Conservation (phyloP, 2,888 invertebrate species). For the Torymus aiolomorphi region DNA sequence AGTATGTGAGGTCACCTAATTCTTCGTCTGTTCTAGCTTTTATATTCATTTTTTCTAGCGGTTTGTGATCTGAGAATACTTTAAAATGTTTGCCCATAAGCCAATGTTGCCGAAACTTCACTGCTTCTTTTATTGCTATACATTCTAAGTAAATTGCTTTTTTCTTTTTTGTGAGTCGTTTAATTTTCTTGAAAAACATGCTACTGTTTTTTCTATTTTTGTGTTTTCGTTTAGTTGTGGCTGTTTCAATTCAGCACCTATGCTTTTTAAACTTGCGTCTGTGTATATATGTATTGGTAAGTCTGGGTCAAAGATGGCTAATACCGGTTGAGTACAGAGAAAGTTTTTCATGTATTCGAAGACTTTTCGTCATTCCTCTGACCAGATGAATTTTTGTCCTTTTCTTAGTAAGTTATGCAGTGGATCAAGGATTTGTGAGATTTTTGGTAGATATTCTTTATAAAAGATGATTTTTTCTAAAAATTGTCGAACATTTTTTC, state of each 20-base stretch:
- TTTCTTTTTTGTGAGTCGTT: slow-evolving; percentile 52
- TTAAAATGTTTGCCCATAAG: slow-evolving; percentile 58
- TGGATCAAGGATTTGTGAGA: slow-evolving; percentile 53
- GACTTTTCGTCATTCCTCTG: slow-evolving; percentile 58
- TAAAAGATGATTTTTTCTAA: slow-evolving; percentile 57
- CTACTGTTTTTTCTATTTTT: too few relatives aligned
- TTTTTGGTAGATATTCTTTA: slow-evolving; percentile 51
- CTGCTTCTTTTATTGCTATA: slow-evolving; percentile 61
- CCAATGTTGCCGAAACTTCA: slow-evolving; percentile 59
- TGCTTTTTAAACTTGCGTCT: too few relatives aligned
- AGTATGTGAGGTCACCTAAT: slow-evolving; percentile 42
- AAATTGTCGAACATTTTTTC: slow-evolving; percentile 43
- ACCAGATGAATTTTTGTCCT: slow-evolving; percentile 58
- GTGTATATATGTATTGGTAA: slow-evolving; percentile 63
- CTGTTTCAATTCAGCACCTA: too few relatives aligned
- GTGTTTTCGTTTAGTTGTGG: too few relatives aligned
- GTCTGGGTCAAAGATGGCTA: slow-evolving; percentile 63
- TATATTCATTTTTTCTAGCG: slow-evolving; percentile 60
- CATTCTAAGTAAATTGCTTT: slow-evolving; percentile 61
- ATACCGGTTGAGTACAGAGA: slow-evolving; percentile 62
- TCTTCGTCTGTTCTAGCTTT: slow-evolving; percentile 58
- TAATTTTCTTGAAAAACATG: too few relatives aligned
- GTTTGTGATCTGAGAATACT: slow-evolving; percentile 58
- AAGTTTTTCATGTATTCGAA: slow-evolving; percentile 59
- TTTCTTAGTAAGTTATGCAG: slow-evolving; percentile 59